These are phyloP conservation scores for Hepsetus odoe DNA, from an alignment of 2,113 vertebrate genomes.

Conservation along the genomic window DNA sequence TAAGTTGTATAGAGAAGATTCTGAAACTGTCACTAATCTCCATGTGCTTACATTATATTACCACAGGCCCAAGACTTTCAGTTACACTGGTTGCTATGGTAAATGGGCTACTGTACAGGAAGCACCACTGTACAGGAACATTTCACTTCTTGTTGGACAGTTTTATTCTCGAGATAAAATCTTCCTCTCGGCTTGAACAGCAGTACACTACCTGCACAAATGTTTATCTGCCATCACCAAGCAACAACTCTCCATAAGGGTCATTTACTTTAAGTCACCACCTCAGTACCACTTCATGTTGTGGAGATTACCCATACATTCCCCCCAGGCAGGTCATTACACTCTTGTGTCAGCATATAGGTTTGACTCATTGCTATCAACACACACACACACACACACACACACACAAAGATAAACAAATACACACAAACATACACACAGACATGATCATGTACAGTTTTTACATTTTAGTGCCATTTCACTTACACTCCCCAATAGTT, in stretches of 20 bases:
- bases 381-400: neutral
- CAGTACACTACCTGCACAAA: constrained; percentile 53
- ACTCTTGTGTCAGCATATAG: constrained; percentile 24
- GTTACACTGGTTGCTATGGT: constrained; percentile 42
- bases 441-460: neutral
- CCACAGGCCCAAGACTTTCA: neutral
- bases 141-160: constrained; percentile 54
- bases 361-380: constrained; percentile 21
- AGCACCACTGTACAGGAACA: constrained; percentile 49
- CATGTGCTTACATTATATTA: constrained; percentile 14
- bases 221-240: constrained; percentile 59
- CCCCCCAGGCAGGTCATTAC: constrained; percentile 39
- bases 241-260: constrained; percentile 43
- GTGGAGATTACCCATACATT: constrained; percentile 48
- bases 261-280: constrained; percentile 46
- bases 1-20: neutral
- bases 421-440: neutral
- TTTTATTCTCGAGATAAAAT: constrained; percentile 63
- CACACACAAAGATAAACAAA: neutral
- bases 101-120: constrained; percentile 48
- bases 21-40: neutral
- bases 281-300: constrained; percentile 31
- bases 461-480: neutral
- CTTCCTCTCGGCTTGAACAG: constrained; percentile 47
- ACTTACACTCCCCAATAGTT: no score